Evolutionary conservation across 2,113 vertebrate species (phyloP).

Genomic region (Numenius arquata): DNA sequence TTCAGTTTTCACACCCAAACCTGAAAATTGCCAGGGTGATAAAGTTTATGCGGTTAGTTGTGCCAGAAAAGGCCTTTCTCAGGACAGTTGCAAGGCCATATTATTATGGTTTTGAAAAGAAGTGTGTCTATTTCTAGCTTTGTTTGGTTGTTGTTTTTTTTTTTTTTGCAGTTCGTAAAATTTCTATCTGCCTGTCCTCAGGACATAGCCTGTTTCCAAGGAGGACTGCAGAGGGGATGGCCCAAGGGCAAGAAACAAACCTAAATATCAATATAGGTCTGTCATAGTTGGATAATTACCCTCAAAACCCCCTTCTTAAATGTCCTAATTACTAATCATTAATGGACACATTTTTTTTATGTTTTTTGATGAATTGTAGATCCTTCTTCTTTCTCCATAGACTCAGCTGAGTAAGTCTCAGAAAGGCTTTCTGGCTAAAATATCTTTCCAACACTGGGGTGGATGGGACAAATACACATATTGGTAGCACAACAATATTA

Average conservation of each 20-base stretch:
- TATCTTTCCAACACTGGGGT: fast-evolving
- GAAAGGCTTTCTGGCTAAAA: neutral
- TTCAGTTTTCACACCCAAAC: neutral
- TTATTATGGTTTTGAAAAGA: neutral
- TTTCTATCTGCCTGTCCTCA: neutral
- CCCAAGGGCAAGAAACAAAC: neutral
- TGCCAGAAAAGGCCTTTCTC: neutral
- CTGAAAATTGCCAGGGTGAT: neutral
- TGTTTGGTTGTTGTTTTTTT: neutral
- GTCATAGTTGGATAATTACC: neutral
- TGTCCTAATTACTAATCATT: neutral
- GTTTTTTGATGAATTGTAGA: neutral
- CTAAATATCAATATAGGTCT: neutral
- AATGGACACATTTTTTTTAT: neutral
- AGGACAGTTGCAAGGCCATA: neutral
- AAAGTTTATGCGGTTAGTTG: neutral
- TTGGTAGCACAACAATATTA: neutral
- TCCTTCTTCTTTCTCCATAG: neutral
- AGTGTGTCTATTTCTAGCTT: neutral
- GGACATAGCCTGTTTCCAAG: neutral
- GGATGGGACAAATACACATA: neutral
- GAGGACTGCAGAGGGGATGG: neutral
- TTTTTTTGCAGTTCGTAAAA: neutral
- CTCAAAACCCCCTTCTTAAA: fast-evolving
- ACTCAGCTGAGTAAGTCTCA: neutral